These are phyloP conservation scores for Anoplophora glabripennis DNA, from an alignment of 1,140 invertebrate species.

Conservation along the genomic window DNA sequence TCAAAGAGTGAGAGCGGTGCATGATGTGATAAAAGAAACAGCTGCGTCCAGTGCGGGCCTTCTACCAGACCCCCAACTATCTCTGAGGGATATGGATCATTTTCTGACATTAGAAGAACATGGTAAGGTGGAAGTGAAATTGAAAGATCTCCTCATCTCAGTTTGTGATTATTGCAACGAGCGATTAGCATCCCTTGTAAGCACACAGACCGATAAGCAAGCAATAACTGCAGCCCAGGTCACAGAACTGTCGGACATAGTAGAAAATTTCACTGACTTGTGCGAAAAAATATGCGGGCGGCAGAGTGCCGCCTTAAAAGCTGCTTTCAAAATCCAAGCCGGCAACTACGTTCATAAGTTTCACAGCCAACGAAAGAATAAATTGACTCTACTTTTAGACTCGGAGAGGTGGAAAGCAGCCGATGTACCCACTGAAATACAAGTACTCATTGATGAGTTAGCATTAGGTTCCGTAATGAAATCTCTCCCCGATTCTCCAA, in stretches of 20 bases:
- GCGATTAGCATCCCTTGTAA: constrained; percentile 79
- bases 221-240: constrained; percentile 72
- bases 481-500: constrained; percentile 37
- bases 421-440: constrained; percentile 86
- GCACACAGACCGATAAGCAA: constrained; percentile 69
- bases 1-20: constrained; percentile 64
- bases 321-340: constrained; percentile 83
- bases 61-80: constrained; percentile 10
- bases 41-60: constrained; percentile 59
- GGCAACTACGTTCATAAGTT: constrained; percentile 89
- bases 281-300: constrained; percentile 77
- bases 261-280: constrained; percentile 74
- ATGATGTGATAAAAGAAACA: constrained; percentile 70
- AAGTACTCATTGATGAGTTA: constrained; percentile 77
- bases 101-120: constrained; percentile 71
- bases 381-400: constrained; percentile 81
- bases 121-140: constrained; percentile 61
- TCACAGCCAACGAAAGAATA: constrained; percentile 83
- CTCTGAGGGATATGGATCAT: constrained; percentile 61
- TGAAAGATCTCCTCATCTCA: constrained; percentile 73
- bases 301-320: constrained; percentile 74
- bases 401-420: constrained; percentile 91
- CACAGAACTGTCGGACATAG: constrained; percentile 70
- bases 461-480: constrained; percentile 49
- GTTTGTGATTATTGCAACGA: constrained; percentile 92